Evolutionary conservation across 2,113 vertebrate genomes (phyloP).

Genomic region (Pseudonaja textilis): DNA sequence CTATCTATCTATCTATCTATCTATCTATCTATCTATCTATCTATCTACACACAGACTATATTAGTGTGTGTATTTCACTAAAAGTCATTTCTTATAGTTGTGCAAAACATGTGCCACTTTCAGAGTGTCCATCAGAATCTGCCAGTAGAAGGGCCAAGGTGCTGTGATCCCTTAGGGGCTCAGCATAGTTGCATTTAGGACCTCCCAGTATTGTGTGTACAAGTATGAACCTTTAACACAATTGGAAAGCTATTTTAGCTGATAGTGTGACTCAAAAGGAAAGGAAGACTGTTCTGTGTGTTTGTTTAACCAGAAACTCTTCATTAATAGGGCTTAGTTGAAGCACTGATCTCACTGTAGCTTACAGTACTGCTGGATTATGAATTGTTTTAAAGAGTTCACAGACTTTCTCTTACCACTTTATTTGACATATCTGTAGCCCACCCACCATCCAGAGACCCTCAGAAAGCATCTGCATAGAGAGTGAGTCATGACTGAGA

Average conservation of each 20-base stretch:
- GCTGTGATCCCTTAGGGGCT: neutral
- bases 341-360: neutral
- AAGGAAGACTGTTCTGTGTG: neutral
- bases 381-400: neutral
- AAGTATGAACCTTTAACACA: neutral
- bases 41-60: neutral
- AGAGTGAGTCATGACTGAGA: neutral
- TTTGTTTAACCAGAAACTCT: neutral
- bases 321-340: neutral
- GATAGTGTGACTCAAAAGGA: neutral
- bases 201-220: neutral
- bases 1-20: neutral
- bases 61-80: neutral
- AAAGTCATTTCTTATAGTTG: neutral
- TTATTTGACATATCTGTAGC: neutral
- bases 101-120: neutral
- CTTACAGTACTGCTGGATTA: neutral
- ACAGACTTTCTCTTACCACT: neutral
- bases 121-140: neutral
- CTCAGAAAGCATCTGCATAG: neutral
- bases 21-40: too few relatives aligned
- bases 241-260: neutral
- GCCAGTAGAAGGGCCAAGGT: neutral
- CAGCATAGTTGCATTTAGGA: neutral
- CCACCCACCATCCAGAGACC: neutral